phyloP scores from a whole-genome alignment of 1,140 invertebrate genomes.

The Nephotettix cincticeps region DNA sequence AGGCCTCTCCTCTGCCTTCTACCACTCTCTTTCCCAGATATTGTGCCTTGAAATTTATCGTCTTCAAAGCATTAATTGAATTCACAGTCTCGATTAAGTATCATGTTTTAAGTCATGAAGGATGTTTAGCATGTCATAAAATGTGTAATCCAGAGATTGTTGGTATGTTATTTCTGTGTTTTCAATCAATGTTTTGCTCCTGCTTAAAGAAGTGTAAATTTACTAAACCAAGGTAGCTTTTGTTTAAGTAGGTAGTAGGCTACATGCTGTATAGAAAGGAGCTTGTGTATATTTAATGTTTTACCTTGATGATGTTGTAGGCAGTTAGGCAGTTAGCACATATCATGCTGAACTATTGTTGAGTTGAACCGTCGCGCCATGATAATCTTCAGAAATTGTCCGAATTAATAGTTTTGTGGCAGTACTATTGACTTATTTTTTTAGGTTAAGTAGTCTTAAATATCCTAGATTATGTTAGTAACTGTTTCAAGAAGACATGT shows the following conservation, averaged over 20 bases:
- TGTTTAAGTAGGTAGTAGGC: not conserved
- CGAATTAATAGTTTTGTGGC: constrained; percentile 23
- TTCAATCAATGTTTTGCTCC: constrained; percentile 10
- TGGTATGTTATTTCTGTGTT: not conserved
- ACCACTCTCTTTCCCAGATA: constrained; percentile 19
- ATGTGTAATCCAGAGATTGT: not conserved
- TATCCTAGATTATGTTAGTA: not conserved
- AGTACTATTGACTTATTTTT: not conserved
- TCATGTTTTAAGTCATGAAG: not conserved
- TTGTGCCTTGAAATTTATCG: constrained; percentile 25
- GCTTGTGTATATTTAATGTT: not conserved
- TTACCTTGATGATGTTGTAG: not conserved
- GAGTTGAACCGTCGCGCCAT: no score
- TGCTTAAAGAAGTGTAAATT: not conserved
- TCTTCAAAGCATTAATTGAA: constrained; percentile 13
- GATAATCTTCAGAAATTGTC: constrained; percentile 21
- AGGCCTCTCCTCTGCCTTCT: constrained; percentile 14
- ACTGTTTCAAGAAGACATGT: not conserved
- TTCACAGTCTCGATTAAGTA: not conserved
- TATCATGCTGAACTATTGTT: not conserved
- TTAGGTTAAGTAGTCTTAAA: not conserved
- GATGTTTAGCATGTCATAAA: not conserved
- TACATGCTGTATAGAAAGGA: not conserved
- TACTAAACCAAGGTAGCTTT: not conserved
- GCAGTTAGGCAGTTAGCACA: not conserved